phyloP scores from a whole-genome alignment of 2,113 vertebrate species.

The Hydrochoerus hydrochaeris region DNA sequence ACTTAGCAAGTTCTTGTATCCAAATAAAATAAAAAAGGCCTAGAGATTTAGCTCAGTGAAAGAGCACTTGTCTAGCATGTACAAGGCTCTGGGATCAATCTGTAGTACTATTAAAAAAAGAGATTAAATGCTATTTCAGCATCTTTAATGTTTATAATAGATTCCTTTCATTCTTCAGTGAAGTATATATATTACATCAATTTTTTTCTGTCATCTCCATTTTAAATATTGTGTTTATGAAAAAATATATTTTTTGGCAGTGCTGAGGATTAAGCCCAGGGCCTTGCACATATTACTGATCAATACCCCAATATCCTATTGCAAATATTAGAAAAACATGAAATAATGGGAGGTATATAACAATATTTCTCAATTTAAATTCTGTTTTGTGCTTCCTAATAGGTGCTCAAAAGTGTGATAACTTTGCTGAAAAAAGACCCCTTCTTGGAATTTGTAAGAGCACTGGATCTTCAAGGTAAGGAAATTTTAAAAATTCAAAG shows the following conservation, averaged over 20 bases:
- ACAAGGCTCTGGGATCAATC: background rate
- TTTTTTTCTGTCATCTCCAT: background rate
- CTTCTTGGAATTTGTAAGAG: slow-evolving; percentile 98
- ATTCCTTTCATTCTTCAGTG: background rate
- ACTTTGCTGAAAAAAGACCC: slow-evolving; percentile 96
- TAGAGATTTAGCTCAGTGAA: background rate
- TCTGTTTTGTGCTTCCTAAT: slow-evolving; percentile 75
- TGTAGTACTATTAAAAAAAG: background rate
- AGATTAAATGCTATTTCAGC: background rate
- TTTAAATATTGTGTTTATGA: background rate
- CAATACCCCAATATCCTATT: background rate
- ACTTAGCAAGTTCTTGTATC: background rate
- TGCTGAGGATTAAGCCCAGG: background rate
- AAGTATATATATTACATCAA: background rate
- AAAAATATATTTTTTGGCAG: background rate
- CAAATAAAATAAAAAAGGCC: background rate
- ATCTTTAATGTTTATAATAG: background rate
- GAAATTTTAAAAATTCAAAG: slow-evolving; percentile 4
- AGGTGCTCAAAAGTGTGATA: slow-evolving; percentile 95
- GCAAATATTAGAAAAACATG: slow-evolving; percentile 28
- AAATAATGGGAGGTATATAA: background rate
- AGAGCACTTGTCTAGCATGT: background rate
- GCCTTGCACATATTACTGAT: background rate
- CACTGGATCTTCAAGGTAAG: slow-evolving; percentile 97
- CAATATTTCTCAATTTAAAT: slow-evolving; percentile 45